Base-by-base conservation (phyloP, 2,888 invertebrate genomes). In the Callyntrura guangdongensis region DNA sequence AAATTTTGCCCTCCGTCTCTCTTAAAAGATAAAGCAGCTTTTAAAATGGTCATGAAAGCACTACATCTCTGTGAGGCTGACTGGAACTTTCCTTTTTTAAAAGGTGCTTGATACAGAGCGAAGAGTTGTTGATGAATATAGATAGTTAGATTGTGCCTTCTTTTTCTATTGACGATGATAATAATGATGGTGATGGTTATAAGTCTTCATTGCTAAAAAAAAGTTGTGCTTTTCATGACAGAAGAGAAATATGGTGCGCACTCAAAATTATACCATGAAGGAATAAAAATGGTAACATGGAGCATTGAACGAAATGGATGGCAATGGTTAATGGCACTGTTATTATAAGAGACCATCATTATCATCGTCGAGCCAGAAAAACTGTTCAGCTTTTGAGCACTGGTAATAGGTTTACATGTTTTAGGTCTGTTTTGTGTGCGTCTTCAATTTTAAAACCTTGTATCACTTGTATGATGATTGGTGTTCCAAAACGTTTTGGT, bases 221-320 rank as follows among this genome's bases (percentile, higher is more conserved):
- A 25, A 27, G 11, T 77, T 72, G 22, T 64, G 6, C 20, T 17
- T 61, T 27, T 4, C 45, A n/a, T 77, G 77, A 56, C 47, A 64
- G 49, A 49, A 79, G 14, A 17, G 64, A 61, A 56, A 77, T 84
- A 84, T 84, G 25, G 36, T 67, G 20, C 11, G 47, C 81, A 53
- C 69, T 77, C 67, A 77, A 84, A 89, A 89, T 89, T 89, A 84
- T 67, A 84, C 25, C 89, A 84, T 84, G 84, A 89, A 84, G 49
- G 59, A 45, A 79, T 84, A 84, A 77, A 36, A 4, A 25, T 53
- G 25, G 77, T 53, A 20, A 49, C 20, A 77, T 77, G 77, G 25
- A 53, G 77, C 53, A 56, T 25, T 77, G 56, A 25, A 53, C 22
- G 12, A 77, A n/a, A 77, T 53, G 11, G 22, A 77, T 77, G 77